Conservation (phyloP, 2,797 vertebrate genomes). For the Pseudochirops cupreus region DNA sequence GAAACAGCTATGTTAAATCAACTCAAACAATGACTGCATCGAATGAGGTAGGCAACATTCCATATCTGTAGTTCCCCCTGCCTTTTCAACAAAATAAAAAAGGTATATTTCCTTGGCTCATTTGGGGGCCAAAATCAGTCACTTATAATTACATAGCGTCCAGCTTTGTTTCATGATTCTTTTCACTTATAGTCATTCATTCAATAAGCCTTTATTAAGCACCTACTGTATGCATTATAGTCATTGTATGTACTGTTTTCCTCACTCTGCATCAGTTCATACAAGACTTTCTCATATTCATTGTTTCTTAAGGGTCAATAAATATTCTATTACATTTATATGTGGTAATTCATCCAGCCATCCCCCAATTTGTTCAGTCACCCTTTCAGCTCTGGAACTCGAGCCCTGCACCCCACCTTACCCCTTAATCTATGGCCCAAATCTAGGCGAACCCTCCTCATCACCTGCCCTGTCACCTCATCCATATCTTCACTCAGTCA, state of each 20-base stretch:
- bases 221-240: not conserved
- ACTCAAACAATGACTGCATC: not conserved
- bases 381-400: not conserved
- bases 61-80: not conserved
- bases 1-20: not conserved
- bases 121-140: not conserved
- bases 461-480: not conserved
- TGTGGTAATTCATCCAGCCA: not conserved
- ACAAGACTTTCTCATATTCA: not conserved
- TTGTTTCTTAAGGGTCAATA: not conserved
- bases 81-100: not conserved
- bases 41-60: not conserved
- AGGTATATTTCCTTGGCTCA: not conserved
- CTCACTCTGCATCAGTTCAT: not conserved
- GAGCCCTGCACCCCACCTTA: not conserved
- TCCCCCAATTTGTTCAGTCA: not conserved
- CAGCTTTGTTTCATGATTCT: not conserved
- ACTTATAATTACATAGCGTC: not conserved
- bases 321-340: not conserved
- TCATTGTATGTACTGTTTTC: not conserved
- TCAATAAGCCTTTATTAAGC: not conserved
- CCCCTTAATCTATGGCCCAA: not conserved
- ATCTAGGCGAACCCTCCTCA: not conserved
- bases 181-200: not conserved
- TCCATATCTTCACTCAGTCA: not conserved